Evolutionary conservation across 2,797 vertebrate genomes (phyloP).

Genomic region (Eulemur albifrons): DNA sequence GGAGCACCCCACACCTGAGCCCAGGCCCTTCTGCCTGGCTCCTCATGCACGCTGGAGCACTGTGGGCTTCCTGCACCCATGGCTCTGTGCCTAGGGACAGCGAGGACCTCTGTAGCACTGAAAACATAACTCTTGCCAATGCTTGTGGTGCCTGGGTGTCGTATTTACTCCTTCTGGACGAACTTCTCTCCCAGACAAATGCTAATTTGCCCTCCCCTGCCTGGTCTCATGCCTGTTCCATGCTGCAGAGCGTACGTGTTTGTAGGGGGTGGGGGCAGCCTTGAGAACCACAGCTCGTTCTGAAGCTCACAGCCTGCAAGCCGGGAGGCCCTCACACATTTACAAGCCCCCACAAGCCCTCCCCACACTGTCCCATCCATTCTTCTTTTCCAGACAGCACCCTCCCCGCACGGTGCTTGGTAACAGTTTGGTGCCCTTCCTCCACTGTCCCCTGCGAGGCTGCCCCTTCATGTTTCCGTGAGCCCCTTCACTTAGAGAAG

Average conservation of each 20-base stretch:
- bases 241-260: not conserved
- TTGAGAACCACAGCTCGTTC: not conserved
- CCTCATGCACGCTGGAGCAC: not conserved
- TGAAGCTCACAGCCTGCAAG: not conserved
- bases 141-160: not conserved
- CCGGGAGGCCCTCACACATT: not conserved
- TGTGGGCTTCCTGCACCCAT: not conserved
- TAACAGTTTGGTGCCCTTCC: not conserved
- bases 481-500: not conserved
- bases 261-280: rapidly evolving
- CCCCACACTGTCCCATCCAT: not conserved
- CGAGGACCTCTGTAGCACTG: not conserved
- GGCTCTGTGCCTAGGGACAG: not conserved
- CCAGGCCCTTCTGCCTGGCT: not conserved
- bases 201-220: not conserved
- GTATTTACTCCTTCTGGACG: not conserved
- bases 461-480: not conserved
- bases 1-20: not conserved
- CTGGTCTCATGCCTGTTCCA: not conserved
- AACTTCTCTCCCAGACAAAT: not conserved
- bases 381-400: not conserved
- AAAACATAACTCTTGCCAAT: not conserved
- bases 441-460: not conserved
- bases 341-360: not conserved
- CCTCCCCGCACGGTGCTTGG: not conserved